phyloP scores from a whole-genome alignment of 2,888 invertebrate genomes.

The Clistopyga incitator region DNA sequence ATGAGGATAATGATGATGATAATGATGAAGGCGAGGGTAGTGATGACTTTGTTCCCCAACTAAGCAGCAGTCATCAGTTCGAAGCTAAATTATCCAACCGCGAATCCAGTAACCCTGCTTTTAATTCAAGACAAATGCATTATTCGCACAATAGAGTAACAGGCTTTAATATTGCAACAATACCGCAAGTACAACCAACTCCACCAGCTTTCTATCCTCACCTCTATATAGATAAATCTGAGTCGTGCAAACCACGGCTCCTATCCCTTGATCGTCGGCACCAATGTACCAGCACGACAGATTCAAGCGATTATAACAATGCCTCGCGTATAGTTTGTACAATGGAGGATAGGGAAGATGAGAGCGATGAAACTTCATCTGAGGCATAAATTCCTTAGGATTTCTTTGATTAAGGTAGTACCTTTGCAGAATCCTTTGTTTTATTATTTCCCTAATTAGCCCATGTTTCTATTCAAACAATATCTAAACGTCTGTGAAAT shows the following conservation, averaged over 20 bases:
- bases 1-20: constrained; percentile 36
- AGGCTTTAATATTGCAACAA: constrained; percentile 50
- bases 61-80: constrained; percentile 7
- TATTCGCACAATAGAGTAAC: constrained; percentile 52
- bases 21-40: constrained; percentile 30
- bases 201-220: constrained; percentile 80
- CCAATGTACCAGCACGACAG: constrained; percentile 48
- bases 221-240: constrained; percentile 66
- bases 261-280: constrained; percentile 29
- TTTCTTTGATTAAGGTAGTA: constrained; percentile 19
- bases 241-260: constrained; percentile 33
- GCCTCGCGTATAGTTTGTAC: constrained; percentile 50
- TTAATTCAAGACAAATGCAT: constrained; percentile 28
- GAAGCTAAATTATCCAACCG: constrained; percentile 49
- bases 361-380: constrained; percentile 77
- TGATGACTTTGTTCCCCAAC: constrained; percentile 23
- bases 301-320: constrained; percentile 23
- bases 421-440: not conserved
- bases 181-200: constrained; percentile 46
- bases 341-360: constrained; percentile 68
- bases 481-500: too few species aligned
- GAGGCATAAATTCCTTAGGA: constrained; percentile 70
- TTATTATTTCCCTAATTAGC: too few species aligned
- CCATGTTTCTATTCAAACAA: too few species aligned
- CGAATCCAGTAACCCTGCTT: constrained; percentile 45